Conservation (phyloP, 2,113 vertebrate species). For the Dromas ardeola region DNA sequence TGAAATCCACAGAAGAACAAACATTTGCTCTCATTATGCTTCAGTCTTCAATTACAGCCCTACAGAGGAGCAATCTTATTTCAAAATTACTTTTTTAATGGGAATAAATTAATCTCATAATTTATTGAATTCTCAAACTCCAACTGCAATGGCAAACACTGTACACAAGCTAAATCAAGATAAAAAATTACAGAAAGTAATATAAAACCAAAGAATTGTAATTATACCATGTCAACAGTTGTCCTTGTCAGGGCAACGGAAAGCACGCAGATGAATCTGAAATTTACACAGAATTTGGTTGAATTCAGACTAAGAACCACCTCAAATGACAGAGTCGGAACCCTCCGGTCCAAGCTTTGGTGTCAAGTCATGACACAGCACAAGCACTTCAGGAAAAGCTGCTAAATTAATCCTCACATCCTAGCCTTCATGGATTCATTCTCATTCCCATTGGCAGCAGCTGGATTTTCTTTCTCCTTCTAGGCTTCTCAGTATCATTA, state of each 20-base stretch:
- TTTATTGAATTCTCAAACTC: slow-evolving; percentile 48
- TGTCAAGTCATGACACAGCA: neutral
- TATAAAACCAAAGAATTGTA: neutral
- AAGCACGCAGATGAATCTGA: neutral
- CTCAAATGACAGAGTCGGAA: neutral
- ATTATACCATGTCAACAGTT: neutral
- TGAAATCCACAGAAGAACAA: neutral
- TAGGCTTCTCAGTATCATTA: neutral
- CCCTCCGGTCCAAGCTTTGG: neutral
- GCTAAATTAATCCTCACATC: neutral
- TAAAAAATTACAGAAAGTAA: neutral
- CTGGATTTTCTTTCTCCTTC: neutral
- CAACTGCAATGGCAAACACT: neutral
- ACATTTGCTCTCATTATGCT: neutral
- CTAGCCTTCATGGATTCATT: neutral
- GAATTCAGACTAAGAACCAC: neutral
- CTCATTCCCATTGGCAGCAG: neutral
- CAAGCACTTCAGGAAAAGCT: neutral
- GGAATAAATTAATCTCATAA: slow-evolving; percentile 56
- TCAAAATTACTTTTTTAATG: slow-evolving; percentile 41
- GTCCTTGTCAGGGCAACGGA: neutral
- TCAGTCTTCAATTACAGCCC: neutral
- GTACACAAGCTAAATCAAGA: neutral
- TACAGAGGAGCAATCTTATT: slow-evolving; percentile 7
- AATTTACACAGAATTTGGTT: neutral